A percentile compares a stretch with the other conserved stretches of the same genome.
phyloP scores from a whole-genome alignment of 2,888 invertebrate species.

The Hydriomena furcata region DNA sequence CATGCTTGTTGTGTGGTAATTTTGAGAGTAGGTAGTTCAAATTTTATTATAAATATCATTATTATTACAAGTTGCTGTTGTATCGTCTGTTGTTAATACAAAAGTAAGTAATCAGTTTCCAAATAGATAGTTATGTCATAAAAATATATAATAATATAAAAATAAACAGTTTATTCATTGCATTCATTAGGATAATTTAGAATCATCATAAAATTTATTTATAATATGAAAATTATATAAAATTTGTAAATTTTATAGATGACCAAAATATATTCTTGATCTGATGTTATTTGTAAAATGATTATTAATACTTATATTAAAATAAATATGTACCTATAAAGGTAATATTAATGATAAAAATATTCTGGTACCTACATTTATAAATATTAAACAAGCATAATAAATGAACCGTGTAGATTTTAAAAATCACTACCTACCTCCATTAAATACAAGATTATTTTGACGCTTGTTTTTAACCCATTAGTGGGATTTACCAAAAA shows the following conservation, averaged over 20 bases:
- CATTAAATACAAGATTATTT: slow-evolving; percentile 54
- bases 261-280: slow-evolving; percentile 43
- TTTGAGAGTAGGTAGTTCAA: too few relatives aligned
- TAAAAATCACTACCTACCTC: slow-evolving; percentile 70
- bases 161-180: too few relatives aligned
- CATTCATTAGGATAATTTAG: too few relatives aligned
- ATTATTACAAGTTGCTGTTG: slow-evolving; percentile 14
- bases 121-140: not conserved
- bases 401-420: slow-evolving; percentile 51
- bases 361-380: slow-evolving; percentile 14
- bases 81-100: slow-evolving; percentile 17
- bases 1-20: too few relatives aligned
- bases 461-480: slow-evolving; percentile 48
- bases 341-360: slow-evolving; percentile 12
- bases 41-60: too few relatives aligned
- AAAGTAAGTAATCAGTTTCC: slow-evolving; percentile 1
- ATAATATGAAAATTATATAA: too few relatives aligned
- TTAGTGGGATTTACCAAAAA: slow-evolving; percentile 73
- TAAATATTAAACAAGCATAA: slow-evolving; percentile 46
- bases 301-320: too few relatives aligned
- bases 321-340: too few relatives aligned
- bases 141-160: slow-evolving; percentile 3
- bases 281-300: slow-evolving; percentile 30
- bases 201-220: too few relatives aligned
- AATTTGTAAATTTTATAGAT: slow-evolving; percentile 16